Base-by-base conservation (phyloP, 2,113 vertebrate genomes). In the Python bivittatus region DNA sequence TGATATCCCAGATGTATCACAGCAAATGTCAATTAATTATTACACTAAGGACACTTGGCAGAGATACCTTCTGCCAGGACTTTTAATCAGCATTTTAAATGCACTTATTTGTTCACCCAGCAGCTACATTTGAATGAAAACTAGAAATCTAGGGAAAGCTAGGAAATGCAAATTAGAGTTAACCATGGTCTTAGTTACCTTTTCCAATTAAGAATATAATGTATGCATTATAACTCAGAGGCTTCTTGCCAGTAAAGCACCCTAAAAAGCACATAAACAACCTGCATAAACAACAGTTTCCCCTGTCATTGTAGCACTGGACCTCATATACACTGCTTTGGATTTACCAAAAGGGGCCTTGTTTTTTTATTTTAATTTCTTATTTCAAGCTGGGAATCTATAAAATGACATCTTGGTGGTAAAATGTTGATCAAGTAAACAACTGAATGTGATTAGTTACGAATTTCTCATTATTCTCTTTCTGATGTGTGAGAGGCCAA, bases 371-470 rank as follows among this genome's bases (percentile, higher is more conserved):
- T 57, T 29, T 33, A 15, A 38, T 90, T 57, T 58, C 10, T 84
- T n/a, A 20, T 84, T 90, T 84, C 89, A 83, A 56, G 11, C 4
- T 44, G 15, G 25, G 8, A 84, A 84, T 17, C 38, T 44, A 84
- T 12, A 60, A 29, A 42, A 60, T 91, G 44, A 84, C 84, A 17
- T 52, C 17, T 29, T 85, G 60, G 3, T 89, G 60, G 17, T 72
- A 57, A 84, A 90, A 44, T 57, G 25, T 23, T 58, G 54, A 29
- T 84, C 54, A 44, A 60, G 15, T 84, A 58, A 92, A 38, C 29
- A 91, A 92, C 61, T 53, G 79, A 13, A 88, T 9, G 61, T 92
- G 29, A 88, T 9, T 68, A 92, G 29, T 94, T 93, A 33, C 90
- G 20, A 68, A 84, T 0, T 52, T 57, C 0, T 27, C 57, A 94